Conservation (phyloP, 1,140 invertebrate genomes). For the Pogonomyrmex californicus region DNA sequence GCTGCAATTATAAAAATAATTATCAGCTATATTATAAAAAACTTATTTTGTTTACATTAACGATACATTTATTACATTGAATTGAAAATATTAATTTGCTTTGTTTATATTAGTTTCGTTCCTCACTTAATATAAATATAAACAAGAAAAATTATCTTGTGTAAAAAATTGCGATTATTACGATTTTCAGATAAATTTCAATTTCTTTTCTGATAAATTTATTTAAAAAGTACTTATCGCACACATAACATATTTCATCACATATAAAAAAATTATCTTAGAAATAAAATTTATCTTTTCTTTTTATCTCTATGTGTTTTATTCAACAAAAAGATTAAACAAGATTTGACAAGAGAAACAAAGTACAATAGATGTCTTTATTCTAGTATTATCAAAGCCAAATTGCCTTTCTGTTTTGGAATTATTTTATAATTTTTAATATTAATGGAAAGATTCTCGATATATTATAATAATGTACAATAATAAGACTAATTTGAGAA, state of each 20-base stretch:
- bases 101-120: neutral
- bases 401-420: no score
- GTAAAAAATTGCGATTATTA: no score
- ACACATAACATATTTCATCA: no score
- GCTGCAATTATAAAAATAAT: conserved; percentile 56
- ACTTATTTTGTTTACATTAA: neutral
- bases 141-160: neutral
- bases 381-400: no score
- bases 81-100: neutral
- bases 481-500: no score
- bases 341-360: no score
- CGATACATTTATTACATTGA: neutral
- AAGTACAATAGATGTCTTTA: no score
- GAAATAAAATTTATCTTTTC: neutral
- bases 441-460: no score
- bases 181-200: neutral
- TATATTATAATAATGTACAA: no score
- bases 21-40: neutral
- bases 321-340: neutral
- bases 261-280: neutral
- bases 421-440: no score
- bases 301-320: neutral
- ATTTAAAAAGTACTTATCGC: neutral
- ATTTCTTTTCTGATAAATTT: neutral
- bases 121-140: neutral